Evolutionary conservation across 2,113 vertebrate species (phyloP).

Genomic region (Thunnus maccoyii): DNA sequence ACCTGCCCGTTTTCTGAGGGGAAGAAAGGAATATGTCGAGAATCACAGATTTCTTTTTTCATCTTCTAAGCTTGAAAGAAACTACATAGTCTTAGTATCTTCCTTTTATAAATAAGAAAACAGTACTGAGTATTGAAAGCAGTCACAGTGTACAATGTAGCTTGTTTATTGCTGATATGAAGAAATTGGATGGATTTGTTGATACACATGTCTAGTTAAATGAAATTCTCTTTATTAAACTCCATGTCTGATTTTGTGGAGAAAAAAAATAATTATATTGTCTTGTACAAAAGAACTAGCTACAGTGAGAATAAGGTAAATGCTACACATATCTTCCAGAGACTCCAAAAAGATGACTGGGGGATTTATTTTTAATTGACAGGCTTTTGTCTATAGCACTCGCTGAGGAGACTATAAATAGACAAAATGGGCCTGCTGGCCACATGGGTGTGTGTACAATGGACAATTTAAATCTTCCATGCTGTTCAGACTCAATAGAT

Average conservation of each 20-base stretch:
- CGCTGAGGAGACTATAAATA: slow-evolving; percentile 53
- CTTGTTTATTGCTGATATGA: slow-evolving; percentile 43
- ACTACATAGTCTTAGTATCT: slow-evolving; percentile 20
- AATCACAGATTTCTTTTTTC: slow-evolving; percentile 38
- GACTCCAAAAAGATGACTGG: slow-evolving; percentile 24
- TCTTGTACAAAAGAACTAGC: slow-evolving; percentile 29
- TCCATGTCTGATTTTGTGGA: slow-evolving; percentile 6
- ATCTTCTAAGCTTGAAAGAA: slow-evolving; percentile 36
- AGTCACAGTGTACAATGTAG: not conserved
- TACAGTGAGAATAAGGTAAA: slow-evolving; percentile 26
- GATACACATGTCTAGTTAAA: slow-evolving; percentile 11
- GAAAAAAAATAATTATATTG: slow-evolving; percentile 5
- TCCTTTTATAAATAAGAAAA: slow-evolving; percentile 26
- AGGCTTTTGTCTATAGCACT: slow-evolving; percentile 48
- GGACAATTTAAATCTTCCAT: slow-evolving; percentile 64
- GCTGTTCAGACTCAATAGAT: slow-evolving; percentile 61
- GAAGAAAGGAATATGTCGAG: slow-evolving; percentile 39
- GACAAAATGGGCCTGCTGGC: slow-evolving; percentile 31
- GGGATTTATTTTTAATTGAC: slow-evolving; percentile 60
- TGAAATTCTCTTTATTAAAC: slow-evolving; percentile 39
- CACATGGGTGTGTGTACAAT: slow-evolving; percentile 34
- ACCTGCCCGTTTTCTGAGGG: slow-evolving; percentile 55
- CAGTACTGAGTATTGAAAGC: slow-evolving; percentile 42
- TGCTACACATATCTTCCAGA: slow-evolving; percentile 16
- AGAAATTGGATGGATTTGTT: slow-evolving; percentile 26